A percentile compares a stretch with the other conserved stretches of the same genome.
Evolutionary conservation across 2,113 vertebrate species (phyloP).

Genomic region (Prochilodus magdalenae): DNA sequence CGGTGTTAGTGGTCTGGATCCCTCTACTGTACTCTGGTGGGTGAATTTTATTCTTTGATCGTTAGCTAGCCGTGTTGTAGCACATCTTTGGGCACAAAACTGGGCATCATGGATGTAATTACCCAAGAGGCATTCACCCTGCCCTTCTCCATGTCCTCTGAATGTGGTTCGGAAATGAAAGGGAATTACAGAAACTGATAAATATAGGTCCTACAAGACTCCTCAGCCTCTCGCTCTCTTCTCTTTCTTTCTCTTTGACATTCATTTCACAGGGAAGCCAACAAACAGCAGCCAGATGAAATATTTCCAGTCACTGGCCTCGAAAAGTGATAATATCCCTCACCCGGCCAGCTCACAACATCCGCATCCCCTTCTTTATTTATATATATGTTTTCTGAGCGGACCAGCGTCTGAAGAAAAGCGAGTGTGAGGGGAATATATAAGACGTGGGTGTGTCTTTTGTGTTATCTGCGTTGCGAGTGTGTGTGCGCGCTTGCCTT

Average conservation of each 20-base stretch:
- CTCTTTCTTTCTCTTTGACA: conserved; percentile 36
- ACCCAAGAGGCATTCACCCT: not conserved
- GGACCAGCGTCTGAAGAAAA: conserved; percentile 21
- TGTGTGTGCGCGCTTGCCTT: conserved; percentile 38
- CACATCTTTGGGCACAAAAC: too few relatives aligned
- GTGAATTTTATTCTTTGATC: too few relatives aligned
- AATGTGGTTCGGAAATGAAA: conserved; percentile 26
- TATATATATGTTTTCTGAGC: conserved; percentile 24
- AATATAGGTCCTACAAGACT: not conserved
- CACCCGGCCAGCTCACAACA: conserved; percentile 35
- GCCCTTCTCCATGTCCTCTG: not conserved
- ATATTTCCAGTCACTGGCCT: conserved; percentile 49
- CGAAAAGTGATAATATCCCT: conserved; percentile 45
- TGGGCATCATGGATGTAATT: too few relatives aligned
- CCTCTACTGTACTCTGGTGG: too few relatives aligned
- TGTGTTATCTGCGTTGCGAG: conserved; percentile 68
- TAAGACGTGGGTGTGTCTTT: conserved; percentile 36
- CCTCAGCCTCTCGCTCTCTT: conserved; percentile 3
- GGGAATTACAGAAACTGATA: conserved; percentile 1
- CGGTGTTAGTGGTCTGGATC: too few relatives aligned
- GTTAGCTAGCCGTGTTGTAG: too few relatives aligned
- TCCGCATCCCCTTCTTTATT: not conserved
- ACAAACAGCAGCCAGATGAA: conserved; percentile 48
- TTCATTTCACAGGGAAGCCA: conserved; percentile 30
- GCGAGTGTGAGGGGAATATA: conserved; percentile 41